Conservation (phyloP, 2,797 vertebrate genomes). For the Falco berigora region DNA sequence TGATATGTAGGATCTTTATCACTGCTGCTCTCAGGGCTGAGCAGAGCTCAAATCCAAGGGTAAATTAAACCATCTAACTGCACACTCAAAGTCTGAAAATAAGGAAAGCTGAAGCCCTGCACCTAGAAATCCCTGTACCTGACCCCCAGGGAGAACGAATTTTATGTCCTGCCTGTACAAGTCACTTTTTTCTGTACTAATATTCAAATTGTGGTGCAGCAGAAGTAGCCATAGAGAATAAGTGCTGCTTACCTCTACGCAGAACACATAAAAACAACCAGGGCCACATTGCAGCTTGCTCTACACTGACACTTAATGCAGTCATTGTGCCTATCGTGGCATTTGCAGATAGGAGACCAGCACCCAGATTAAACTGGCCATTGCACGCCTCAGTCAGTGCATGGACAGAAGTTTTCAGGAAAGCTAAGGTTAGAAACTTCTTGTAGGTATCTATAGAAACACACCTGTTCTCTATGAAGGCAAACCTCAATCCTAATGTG, state of each 20-base stretch:
- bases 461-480: background rate
- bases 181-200: background rate
- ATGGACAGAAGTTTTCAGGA: background rate
- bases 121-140: background rate
- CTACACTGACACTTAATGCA: background rate
- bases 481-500: background rate
- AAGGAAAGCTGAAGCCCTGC: background rate
- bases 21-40: background rate
- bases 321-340: accelerated
- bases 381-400: background rate
- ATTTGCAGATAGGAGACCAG: background rate
- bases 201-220: background rate
- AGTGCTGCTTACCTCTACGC: background rate
- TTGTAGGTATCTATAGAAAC: background rate
- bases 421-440: background rate
- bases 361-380: background rate
- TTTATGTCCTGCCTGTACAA: background rate
- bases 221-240: background rate
- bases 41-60: background rate
- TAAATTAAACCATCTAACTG: background rate
- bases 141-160: background rate
- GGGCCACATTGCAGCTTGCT: background rate
- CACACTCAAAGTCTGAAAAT: background rate
- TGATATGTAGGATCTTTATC: background rate
- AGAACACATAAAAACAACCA: background rate